Percentiles rank a stretch among this genome's conserved stretches.
Evolutionary conservation across 2,888 invertebrate genomes (phyloP).

Genomic region (Agrotis puta): DNA sequence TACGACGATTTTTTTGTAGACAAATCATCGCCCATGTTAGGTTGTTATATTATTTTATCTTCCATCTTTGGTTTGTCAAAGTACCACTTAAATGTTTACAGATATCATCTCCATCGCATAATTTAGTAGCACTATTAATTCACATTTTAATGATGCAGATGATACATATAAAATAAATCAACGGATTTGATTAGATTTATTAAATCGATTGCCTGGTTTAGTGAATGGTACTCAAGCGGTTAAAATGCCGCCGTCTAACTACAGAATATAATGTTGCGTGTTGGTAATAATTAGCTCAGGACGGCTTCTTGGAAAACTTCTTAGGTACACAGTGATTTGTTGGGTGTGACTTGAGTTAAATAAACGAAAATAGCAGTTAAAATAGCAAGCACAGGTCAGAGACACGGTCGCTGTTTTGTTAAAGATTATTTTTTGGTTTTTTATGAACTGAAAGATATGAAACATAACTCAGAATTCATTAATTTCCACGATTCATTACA

Average conservation of each 20-base stretch:
- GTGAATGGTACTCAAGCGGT: slow-evolving; percentile 26
- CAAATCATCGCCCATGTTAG: background rate
- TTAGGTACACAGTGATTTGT: slow-evolving; percentile 28
- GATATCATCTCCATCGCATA: background rate
- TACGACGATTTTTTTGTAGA: slow-evolving; percentile 8
- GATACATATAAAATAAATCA: slow-evolving; percentile 40
- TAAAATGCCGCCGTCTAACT: slow-evolving; percentile 22
- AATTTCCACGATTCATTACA: background rate
- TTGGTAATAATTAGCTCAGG: slow-evolving; percentile 41
- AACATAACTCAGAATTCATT: background rate
- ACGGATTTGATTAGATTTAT: slow-evolving; percentile 36
- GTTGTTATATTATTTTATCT: too few species aligned
- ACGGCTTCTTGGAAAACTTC: slow-evolving; percentile 51
- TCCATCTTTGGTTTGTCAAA: background rate
- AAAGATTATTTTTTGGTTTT: slow-evolving; percentile 2
- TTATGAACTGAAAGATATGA: background rate
- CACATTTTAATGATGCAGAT: slow-evolving; percentile 15
- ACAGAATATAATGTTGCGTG: slow-evolving; percentile 53
- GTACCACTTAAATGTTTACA: background rate
- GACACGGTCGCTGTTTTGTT: background rate
- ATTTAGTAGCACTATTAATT: slow-evolving; percentile 12
- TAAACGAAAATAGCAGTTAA: slow-evolving; percentile 24
- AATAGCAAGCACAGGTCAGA: slow-evolving; percentile 27
- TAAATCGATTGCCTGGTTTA: slow-evolving; percentile 31
- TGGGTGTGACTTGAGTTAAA: background rate